Conservation (phyloP, 2,888 invertebrate species). For the Anticlea derivata region DNA sequence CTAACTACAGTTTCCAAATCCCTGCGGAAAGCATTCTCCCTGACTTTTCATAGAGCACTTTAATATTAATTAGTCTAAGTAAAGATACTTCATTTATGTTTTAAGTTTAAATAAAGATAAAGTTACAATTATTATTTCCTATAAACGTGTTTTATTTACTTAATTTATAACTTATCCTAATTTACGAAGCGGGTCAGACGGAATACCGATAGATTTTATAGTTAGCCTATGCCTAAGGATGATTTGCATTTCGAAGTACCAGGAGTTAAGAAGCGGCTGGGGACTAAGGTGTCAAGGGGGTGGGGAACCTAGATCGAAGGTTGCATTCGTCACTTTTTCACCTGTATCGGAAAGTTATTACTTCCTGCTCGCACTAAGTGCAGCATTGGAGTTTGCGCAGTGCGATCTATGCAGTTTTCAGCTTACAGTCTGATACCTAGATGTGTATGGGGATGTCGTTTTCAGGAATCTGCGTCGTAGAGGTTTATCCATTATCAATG, state of each 20-base stretch:
- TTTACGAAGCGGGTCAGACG: too few species aligned
- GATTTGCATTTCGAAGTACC: conserved; percentile 11
- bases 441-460: conserved; percentile 15
- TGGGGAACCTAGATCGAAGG: neutral
- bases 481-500: too few species aligned
- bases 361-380: conserved; percentile 23
- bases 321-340: conserved; percentile 20
- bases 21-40: conserved; percentile 10
- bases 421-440: conserved; percentile 17
- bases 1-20: conserved; percentile 17
- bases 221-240: conserved; percentile 6
- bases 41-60: neutral
- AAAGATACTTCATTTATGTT: neutral
- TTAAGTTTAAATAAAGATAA: conserved; percentile 1
- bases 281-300: conserved; percentile 1
- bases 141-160: too few species aligned
- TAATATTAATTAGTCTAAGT: neutral
- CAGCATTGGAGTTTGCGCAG: conserved; percentile 27
- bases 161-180: too few species aligned
- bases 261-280: conserved; percentile 14
- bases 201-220: too few species aligned
- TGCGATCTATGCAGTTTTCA: conserved; percentile 16
- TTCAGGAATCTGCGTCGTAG: neutral
- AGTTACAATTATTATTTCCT: too few species aligned
- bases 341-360: conserved; percentile 6